These are phyloP conservation scores for Bucco capensis DNA, from an alignment of 2,113 vertebrate species.

Conservation along the genomic window DNA sequence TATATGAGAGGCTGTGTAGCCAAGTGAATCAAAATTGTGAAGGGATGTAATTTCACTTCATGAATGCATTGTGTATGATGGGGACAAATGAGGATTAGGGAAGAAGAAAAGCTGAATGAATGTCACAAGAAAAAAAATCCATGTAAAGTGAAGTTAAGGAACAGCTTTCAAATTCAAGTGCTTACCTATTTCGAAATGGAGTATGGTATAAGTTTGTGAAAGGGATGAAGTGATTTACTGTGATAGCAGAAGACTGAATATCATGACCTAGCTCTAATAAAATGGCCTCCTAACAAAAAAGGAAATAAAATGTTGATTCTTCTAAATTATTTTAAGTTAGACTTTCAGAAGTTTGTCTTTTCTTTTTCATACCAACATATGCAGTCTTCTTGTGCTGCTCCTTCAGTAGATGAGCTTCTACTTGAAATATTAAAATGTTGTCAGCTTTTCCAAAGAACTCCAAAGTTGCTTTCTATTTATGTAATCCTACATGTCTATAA, in stretches of 20 bases:
- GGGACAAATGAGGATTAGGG: neutral
- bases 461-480: neutral
- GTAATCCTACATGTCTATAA: neutral
- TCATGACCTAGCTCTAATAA: neutral
- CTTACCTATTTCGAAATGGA: neutral
- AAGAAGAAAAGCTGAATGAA: neutral
- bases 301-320: neutral
- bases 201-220: neutral
- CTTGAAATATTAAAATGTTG: neutral
- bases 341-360: neutral
- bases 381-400: neutral
- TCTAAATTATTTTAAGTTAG: neutral
- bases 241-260: neutral
- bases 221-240: neutral
- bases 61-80: neutral
- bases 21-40: neutral
- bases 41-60: neutral
- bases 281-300: neutral
- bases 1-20: neutral
- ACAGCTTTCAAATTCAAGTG: neutral
- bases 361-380: neutral
- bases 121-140: neutral
- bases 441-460: neutral
- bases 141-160: neutral
- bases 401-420: neutral